Conservation (phyloP, 2,888 invertebrate species). For the Drosophila yooni region DNA sequence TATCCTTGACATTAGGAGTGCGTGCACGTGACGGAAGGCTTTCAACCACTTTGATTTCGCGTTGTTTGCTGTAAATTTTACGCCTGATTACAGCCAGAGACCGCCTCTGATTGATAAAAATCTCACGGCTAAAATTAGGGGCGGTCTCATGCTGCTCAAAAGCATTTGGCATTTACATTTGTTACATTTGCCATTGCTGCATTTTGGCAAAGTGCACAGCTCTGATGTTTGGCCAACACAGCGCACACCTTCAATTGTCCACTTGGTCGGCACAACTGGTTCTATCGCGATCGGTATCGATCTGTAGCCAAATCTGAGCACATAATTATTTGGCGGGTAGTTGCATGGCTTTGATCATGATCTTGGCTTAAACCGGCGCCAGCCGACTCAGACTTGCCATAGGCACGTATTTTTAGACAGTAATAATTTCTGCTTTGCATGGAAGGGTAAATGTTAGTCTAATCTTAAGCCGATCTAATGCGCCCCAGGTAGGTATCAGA, state of each 20-base stretch:
- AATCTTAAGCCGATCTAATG: constrained; percentile 80
- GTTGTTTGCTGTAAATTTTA: constrained; percentile 75
- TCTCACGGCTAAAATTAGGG: constrained; percentile 66
- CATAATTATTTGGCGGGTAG: constrained; percentile 61
- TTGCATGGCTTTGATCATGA: constrained; percentile 34
- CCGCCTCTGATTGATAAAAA: constrained; percentile 72
- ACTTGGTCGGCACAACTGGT: constrained; percentile 43
- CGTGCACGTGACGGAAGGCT: constrained; percentile 70
- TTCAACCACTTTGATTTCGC: constrained; percentile 75
- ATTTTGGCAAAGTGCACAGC: constrained; percentile 61
- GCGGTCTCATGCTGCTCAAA: constrained; percentile 9
- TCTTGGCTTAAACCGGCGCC: constrained; percentile 71
- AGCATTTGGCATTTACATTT: constrained; percentile 26
- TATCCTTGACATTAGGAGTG: constrained; percentile 75
- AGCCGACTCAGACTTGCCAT: constrained; percentile 45
- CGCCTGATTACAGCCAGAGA: constrained; percentile 69
- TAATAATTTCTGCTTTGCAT: constrained; percentile 44
- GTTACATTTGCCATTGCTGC: constrained; percentile 6
- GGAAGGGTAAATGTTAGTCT: constrained; percentile 62
- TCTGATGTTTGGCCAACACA: constrained; percentile 60
- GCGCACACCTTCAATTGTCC: constrained; percentile 54
- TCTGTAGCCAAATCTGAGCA: constrained; percentile 56
- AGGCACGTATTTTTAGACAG: constrained; percentile 1
- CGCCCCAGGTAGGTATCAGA: constrained; percentile 59
- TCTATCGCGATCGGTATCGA: constrained; percentile 36